These are phyloP conservation scores for Rhagoletis pomonella DNA, from an alignment of 1,140 invertebrate genomes.

Conservation along the genomic window DNA sequence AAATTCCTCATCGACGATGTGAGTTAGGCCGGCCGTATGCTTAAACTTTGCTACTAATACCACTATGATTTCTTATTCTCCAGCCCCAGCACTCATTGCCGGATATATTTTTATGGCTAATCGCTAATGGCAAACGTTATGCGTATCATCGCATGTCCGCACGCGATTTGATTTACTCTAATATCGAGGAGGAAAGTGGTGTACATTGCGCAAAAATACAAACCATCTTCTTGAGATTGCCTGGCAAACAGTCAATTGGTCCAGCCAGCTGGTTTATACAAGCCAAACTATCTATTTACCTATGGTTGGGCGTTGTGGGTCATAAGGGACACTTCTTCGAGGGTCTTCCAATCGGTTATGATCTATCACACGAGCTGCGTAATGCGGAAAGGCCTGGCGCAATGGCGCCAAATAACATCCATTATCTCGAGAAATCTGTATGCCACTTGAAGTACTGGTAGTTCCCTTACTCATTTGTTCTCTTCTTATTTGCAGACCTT, in stretches of 20 bases:
- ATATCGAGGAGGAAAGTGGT: conserved; percentile 85
- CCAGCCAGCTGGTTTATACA: conserved; percentile 87
- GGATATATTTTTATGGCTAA: conserved; percentile 92
- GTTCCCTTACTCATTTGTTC: conserved; percentile 66
- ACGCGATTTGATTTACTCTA: conserved; percentile 86
- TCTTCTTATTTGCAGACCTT: conserved; percentile 78
- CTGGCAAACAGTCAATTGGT: conserved; percentile 86
- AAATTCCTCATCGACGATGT: conserved; percentile 86
- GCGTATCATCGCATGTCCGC: conserved; percentile 88
- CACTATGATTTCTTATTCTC: conserved; percentile 59
- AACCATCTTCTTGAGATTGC: conserved; percentile 88
- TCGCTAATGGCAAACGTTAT: conserved; percentile 86
- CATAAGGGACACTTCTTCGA: conserved; percentile 88
- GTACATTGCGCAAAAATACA: conserved; percentile 87
- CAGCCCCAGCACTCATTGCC: conserved; percentile 91
- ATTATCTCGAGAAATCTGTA: conserved; percentile 87
- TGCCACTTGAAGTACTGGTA: conserved; percentile 57
- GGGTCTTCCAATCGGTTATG: conserved; percentile 87
- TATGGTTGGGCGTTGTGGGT: conserved; percentile 88
- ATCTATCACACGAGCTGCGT: conserved; percentile 82
- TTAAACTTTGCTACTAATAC: neutral
- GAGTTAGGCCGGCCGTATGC: conserved; percentile 73
- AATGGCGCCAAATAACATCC: conserved; percentile 80
- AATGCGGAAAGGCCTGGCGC: conserved; percentile 81
- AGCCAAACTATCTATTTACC: conserved; percentile 85